Percentiles rank a stretch among this genome's conserved stretches.
Conservation (phyloP, 2,113 vertebrate genomes). For the Glaucomys volans region DNA sequence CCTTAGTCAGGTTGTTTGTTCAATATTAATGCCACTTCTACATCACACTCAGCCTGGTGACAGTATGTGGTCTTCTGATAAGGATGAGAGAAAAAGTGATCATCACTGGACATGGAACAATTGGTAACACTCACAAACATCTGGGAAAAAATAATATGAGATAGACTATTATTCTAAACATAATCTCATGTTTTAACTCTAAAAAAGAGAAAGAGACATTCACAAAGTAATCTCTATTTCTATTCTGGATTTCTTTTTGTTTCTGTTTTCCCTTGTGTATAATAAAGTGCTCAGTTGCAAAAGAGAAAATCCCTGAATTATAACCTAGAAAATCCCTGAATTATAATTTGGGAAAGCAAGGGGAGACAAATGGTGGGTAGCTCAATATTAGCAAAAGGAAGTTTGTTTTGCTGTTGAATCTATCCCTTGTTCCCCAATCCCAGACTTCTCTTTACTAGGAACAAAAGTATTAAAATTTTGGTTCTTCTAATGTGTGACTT, state of each 20-base stretch:
- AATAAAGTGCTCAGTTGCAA: background rate
- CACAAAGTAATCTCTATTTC: background rate
- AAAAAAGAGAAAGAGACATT: slow-evolving; percentile 11
- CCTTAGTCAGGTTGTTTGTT: background rate
- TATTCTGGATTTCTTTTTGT: background rate
- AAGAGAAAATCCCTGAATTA: slow-evolving; percentile 38
- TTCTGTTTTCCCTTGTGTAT: slow-evolving; percentile 18
- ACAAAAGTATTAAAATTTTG: background rate
- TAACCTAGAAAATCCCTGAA: slow-evolving; percentile 30
- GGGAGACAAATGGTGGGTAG: background rate
- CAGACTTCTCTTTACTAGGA: background rate
- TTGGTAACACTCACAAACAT: background rate
- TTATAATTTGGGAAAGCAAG: slow-evolving; percentile 31
- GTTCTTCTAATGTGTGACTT: background rate
- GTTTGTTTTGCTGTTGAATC: slow-evolving; percentile 16
- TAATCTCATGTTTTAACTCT: background rate
- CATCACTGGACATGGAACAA: background rate
- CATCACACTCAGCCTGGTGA: background rate
- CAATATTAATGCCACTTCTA: background rate
- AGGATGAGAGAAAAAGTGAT: background rate
- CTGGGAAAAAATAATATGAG: background rate
- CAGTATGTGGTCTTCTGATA: slow-evolving; percentile 19
- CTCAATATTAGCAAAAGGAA: background rate
- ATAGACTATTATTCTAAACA: background rate
- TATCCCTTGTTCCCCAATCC: background rate